Evolutionary conservation across 2,797 vertebrate species (phyloP).

Genomic region (Perodicticus potto): DNA sequence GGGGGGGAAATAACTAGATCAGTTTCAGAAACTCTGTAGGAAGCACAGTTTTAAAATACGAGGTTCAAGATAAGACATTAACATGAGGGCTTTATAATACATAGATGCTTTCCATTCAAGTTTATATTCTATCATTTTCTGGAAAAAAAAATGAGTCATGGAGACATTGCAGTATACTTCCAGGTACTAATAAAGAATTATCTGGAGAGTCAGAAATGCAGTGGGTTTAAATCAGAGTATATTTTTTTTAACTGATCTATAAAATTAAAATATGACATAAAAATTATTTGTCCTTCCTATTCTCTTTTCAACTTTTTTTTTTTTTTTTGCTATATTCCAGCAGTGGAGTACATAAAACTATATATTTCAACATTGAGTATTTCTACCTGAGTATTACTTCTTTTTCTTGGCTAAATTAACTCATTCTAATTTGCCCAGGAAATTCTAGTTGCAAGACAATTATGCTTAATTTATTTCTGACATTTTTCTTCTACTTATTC

Average conservation of each 20-base stretch:
- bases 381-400: slow-evolving; percentile 41
- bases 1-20: neutral
- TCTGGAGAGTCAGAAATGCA: neutral
- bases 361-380: neutral
- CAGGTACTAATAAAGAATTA: neutral
- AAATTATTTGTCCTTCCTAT: neutral
- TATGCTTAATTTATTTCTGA: slow-evolving; percentile 51
- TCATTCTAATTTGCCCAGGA: slow-evolving; percentile 30
- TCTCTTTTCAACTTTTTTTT: slow-evolving; percentile 21
- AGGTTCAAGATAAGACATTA: neutral
- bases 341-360: neutral
- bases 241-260: slow-evolving; percentile 20
- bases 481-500: slow-evolving; percentile 56
- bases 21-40: neutral
- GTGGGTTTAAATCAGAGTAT: neutral
- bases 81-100: neutral
- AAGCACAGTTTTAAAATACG: neutral
- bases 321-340: neutral
- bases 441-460: slow-evolving; percentile 15
- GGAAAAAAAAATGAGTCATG: slow-evolving; percentile 11
- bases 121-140: slow-evolving; percentile 18
- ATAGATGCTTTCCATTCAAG: neutral
- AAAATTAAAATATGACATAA: slow-evolving; percentile 52
- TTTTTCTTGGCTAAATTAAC: slow-evolving; percentile 36
- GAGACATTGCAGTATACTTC: neutral